Base-by-base conservation (phyloP, 2,113 vertebrate genomes). In the Siniperca knerii region DNA sequence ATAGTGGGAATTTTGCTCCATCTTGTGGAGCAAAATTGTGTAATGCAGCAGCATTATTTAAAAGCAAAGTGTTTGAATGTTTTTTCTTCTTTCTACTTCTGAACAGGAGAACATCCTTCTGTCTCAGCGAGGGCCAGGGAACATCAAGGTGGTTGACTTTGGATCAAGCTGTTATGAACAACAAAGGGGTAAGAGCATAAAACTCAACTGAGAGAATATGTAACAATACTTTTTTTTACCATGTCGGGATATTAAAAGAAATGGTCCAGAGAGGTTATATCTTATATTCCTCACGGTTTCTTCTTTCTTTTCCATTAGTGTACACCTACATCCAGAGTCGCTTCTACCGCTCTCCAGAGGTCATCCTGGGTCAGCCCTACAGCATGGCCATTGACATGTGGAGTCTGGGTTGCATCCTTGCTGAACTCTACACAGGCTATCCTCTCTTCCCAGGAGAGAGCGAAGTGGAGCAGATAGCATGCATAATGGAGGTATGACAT, bases 61-160 rank as follows among this genome's bases (percentile, higher is more conserved):
- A 48, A 33, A 21, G 25, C 79, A 69, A 18, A 4, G 25, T 2
- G 13, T 73, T 65, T 37, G 10, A 76, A 62, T 0, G 6, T n/a
- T 33, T 71, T 75, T 81, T 2, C 3, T 58, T 75, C 12, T 79
- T 29, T 20, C 29, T 52, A 16, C 46, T 48, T 77, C 21, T 83
- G 9, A 50, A 79, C 82, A 98, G 98, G 98, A 98, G 89, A 99
- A 99, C 87, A 98, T 98, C 90, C 95, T 99, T 58, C 90, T 99
- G 42, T 96, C 97, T 79, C 97, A 97, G 85, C 96, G 95, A 87
- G 98, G 97, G 11, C 97, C 97, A 42, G 95, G 97, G 37, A 97
- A 97, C 82, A 97, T 99, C 87, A 99, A 99, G 94, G 98, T 99
- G 79, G 98, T 98, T 76, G 98, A 99, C 92, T 98, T 99, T 95